phyloP scores from a whole-genome alignment of 2,113 vertebrate genomes.

The Mustela nigripes region DNA sequence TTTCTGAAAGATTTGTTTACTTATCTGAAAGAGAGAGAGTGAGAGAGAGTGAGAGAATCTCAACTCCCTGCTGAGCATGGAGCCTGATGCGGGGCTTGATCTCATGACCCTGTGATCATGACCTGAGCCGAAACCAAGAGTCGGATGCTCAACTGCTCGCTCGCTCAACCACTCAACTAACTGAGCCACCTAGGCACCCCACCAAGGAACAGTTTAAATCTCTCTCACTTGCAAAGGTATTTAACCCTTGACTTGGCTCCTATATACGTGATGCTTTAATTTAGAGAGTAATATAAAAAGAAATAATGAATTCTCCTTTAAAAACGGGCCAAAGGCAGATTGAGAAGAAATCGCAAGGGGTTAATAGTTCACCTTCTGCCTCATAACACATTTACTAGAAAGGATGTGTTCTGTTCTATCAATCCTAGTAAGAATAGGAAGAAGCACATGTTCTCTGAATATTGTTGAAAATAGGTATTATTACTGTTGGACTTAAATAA shows the following conservation, averaged over 20 bases:
- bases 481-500: slow-evolving; percentile 10
- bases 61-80: not conserved
- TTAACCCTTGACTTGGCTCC: slow-evolving; percentile 23
- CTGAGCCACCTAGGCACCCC: not conserved
- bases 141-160: not conserved
- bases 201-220: slow-evolving; percentile 4
- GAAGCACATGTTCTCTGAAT: not conserved
- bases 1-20: not conserved
- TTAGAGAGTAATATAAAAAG: slow-evolving; percentile 2
- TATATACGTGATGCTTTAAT: slow-evolving; percentile 40
- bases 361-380: not conserved
- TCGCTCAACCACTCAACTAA: not conserved
- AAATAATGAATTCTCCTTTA: slow-evolving; percentile 37
- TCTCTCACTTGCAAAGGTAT: not conserved
- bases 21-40: not conserved
- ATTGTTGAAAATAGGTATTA: not conserved
- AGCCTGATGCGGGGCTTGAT: not conserved
- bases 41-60: not conserved
- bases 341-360: not conserved
- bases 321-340: not conserved
- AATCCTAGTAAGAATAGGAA: not conserved
- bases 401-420: not conserved
- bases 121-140: not conserved
- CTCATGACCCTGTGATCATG: not conserved
- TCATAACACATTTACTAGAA: not conserved